A percentile compares a stretch with the other conserved stretches of the same genome.
Conservation (phyloP, 2,797 vertebrate genomes). For the Lutjanus argentimaculatus region DNA sequence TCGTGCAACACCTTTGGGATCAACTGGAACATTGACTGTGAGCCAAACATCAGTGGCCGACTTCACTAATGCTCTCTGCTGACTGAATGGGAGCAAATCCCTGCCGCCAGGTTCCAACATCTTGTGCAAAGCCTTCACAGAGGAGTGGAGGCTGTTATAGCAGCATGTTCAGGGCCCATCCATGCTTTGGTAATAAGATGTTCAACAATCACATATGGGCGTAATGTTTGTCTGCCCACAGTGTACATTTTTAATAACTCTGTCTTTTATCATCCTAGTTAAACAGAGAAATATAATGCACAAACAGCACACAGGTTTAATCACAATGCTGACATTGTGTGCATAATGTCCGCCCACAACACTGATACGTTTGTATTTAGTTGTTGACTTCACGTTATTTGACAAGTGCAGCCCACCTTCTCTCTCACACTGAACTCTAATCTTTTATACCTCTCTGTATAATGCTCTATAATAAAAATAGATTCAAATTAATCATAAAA, state of each 20-base stretch:
- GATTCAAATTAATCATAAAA: conserved; percentile 13
- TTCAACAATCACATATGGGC: not conserved
- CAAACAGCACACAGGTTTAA: conserved; percentile 5
- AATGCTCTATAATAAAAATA: not conserved
- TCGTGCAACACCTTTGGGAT: not conserved
- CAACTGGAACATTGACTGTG: not conserved
- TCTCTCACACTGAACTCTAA: not conserved
- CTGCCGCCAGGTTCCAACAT: not conserved
- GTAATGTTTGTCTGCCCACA: not conserved
- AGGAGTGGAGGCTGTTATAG: not conserved
- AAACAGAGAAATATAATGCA: not conserved
- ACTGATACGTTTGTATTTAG: conserved; percentile 32
- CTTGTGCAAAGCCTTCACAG: not conserved
- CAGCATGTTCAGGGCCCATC: not conserved
- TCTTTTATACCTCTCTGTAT: not conserved
- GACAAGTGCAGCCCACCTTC: not conserved
- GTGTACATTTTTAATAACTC: not conserved
- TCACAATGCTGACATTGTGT: conserved; percentile 20
- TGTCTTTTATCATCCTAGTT: not conserved
- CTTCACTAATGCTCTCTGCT: conserved; percentile 3
- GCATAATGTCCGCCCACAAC: conserved; percentile 18
- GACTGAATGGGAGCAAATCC: conserved; percentile 8
- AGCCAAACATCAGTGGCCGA: not conserved
- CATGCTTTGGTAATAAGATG: not conserved
- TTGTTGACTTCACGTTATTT: conserved; percentile 22